These are phyloP conservation scores for Ametastegia equiseti DNA, from an alignment of 2,888 invertebrate species.

Conservation along the genomic window DNA sequence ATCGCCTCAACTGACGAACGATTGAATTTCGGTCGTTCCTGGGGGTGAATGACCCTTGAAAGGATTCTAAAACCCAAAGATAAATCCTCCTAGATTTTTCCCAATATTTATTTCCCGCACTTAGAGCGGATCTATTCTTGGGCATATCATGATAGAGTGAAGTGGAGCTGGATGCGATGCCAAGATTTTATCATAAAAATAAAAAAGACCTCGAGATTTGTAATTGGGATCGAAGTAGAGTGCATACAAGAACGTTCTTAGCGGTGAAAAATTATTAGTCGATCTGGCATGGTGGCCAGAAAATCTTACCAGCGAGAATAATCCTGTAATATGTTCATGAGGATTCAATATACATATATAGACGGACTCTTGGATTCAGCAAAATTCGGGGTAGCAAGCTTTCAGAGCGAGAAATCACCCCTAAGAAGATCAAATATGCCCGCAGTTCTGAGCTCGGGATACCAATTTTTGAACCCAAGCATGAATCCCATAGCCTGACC, in stretches of 20 bases:
- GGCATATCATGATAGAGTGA: too few relatives aligned
- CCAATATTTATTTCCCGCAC: not conserved
- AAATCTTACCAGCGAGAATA: not conserved
- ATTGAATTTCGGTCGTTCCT: not conserved
- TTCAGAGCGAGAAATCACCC: not conserved
- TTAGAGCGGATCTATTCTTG: too few relatives aligned
- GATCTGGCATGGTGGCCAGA: not conserved
- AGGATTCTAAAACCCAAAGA: not conserved
- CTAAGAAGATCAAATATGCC: slow-evolving; percentile 19
- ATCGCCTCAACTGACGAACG: not conserved
- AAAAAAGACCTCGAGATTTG: not conserved
- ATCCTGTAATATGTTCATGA: not conserved
- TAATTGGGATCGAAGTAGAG: not conserved
- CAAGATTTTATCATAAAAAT: not conserved
- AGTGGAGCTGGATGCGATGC: not conserved
- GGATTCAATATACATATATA: slow-evolving; percentile 15
- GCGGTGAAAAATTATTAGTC: not conserved
- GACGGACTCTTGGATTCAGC: not conserved
- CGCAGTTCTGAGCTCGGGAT: not conserved
- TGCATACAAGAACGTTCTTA: not conserved
- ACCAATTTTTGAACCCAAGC: slow-evolving; percentile 9
- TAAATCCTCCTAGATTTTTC: too few relatives aligned
- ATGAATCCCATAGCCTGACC: not conserved
- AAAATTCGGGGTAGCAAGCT: not conserved
- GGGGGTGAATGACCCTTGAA: not conserved